Conservation (phyloP, 2,888 invertebrate genomes). For the Sicus ferrugineus region DNA sequence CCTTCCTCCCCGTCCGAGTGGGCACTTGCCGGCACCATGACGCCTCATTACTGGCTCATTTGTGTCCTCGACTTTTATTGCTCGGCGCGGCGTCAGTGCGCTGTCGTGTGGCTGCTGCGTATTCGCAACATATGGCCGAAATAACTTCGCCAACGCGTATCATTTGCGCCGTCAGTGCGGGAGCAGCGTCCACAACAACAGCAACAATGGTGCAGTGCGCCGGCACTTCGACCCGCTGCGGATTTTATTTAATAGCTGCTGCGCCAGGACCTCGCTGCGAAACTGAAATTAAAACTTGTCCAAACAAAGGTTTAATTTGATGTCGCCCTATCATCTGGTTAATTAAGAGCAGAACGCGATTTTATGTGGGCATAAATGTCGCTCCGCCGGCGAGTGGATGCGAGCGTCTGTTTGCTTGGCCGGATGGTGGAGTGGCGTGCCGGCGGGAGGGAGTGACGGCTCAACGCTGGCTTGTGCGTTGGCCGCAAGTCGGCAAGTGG, state of each 20-base stretch:
- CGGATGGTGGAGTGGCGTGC: background rate
- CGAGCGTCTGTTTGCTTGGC: background rate
- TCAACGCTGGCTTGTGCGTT: background rate
- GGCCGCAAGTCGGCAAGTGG: background rate
- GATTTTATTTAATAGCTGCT: slow-evolving; percentile 18
- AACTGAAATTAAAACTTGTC: slow-evolving; percentile 23
- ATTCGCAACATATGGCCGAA: slow-evolving; percentile 22
- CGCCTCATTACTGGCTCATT: slow-evolving; percentile 25
- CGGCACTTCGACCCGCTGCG: background rate
- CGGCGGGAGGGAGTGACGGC: background rate
- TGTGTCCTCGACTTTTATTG: slow-evolving; percentile 16
- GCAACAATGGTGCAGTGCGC: background rate
- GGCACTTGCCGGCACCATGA: slow-evolving; percentile 14
- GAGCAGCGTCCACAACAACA: background rate
- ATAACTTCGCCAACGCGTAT: slow-evolving; percentile 4
- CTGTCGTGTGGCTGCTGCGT: background rate
- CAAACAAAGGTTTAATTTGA: slow-evolving; percentile 26
- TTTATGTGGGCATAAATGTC: slow-evolving; percentile 18
- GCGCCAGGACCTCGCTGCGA: slow-evolving; percentile 6
- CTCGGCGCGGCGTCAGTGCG: background rate
- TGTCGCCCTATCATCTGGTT: slow-evolving; percentile 22
- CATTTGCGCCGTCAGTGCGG: background rate
- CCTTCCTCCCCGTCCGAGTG: too few relatives aligned
- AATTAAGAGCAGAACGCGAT: slow-evolving; percentile 18
- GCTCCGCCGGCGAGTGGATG: background rate